Percentiles rank a stretch among this genome's conserved stretches.
Conservation (phyloP, 2,888 invertebrate genomes). For the Meta bourneti region DNA sequence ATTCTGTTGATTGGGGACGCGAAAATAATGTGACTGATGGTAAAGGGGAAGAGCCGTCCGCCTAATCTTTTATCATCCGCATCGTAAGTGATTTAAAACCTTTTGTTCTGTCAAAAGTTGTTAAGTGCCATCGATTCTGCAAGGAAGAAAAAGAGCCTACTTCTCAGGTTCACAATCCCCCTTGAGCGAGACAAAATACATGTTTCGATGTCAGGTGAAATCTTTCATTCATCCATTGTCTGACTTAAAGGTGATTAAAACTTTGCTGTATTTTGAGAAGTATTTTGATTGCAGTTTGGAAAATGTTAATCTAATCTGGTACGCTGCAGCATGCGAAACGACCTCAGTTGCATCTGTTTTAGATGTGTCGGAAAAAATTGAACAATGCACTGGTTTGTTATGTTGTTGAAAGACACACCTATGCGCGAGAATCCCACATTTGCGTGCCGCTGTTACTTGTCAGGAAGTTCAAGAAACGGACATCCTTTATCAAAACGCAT, state of each 20-base stretch:
- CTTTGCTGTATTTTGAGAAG: neutral
- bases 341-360: too few species aligned
- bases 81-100: conserved; percentile 61
- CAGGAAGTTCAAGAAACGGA: too few species aligned
- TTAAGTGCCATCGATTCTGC: conserved; percentile 50
- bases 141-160: conserved; percentile 29
- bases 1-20: too few species aligned
- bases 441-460: too few species aligned
- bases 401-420: too few species aligned
- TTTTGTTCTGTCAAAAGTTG: conserved; percentile 63
- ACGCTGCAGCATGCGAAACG: too few species aligned
- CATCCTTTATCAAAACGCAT: too few species aligned
- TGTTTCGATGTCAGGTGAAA: neutral
- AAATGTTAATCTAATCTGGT: too few species aligned
- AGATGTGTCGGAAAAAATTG: too few species aligned
- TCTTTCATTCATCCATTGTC: neutral
- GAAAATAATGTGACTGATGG: neutral
- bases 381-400: too few species aligned
- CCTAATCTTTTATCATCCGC: conserved; percentile 50
- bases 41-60: neutral
- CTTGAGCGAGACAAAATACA: neutral
- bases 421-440: too few species aligned
- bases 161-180: neutral
- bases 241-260: neutral
- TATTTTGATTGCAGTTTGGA: neutral